Evolutionary conservation across 1,140 invertebrate species (phyloP).

Genomic region (Leptinotarsa undecemlineata): DNA sequence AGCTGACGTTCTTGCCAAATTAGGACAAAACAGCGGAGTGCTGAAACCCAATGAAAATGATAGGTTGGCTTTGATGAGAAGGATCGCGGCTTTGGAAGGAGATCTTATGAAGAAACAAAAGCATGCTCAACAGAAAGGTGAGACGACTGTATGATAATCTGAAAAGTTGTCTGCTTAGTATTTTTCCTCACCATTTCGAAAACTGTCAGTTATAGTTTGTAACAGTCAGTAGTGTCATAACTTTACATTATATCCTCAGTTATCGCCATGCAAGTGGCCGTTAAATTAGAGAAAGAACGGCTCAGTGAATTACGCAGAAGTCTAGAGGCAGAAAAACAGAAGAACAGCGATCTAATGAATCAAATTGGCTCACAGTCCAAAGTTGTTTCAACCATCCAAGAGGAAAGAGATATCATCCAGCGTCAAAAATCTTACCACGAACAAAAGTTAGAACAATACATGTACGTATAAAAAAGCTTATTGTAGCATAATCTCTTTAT

Average conservation of each 20-base stretch:
- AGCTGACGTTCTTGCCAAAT: slow-evolving; percentile 34
- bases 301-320: slow-evolving; percentile 35
- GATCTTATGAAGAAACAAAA: slow-evolving; percentile 42
- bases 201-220: not conserved
- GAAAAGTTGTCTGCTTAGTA: not conserved
- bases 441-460: slow-evolving; percentile 31
- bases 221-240: not conserved
- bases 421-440: slow-evolving; percentile 29
- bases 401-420: slow-evolving; percentile 31
- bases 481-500: no score
- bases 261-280: slow-evolving; percentile 38
- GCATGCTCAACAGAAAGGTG: slow-evolving; percentile 43
- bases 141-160: not conserved
- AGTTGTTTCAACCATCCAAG: slow-evolving; percentile 28
- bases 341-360: slow-evolving; percentile 30
- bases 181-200: not conserved
- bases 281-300: slow-evolving; percentile 40
- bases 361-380: slow-evolving; percentile 29
- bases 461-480: slow-evolving; percentile 12
- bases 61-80: slow-evolving; percentile 35
- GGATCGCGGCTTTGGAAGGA: slow-evolving; percentile 38
- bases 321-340: slow-evolving; percentile 31
- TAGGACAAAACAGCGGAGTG: slow-evolving; percentile 29
- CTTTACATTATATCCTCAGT: slow-evolving; percentile 30
- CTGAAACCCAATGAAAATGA: slow-evolving; percentile 33